These are phyloP conservation scores for Barbus barbus DNA, from an alignment of 2,113 vertebrate genomes.

Conservation along the genomic window DNA sequence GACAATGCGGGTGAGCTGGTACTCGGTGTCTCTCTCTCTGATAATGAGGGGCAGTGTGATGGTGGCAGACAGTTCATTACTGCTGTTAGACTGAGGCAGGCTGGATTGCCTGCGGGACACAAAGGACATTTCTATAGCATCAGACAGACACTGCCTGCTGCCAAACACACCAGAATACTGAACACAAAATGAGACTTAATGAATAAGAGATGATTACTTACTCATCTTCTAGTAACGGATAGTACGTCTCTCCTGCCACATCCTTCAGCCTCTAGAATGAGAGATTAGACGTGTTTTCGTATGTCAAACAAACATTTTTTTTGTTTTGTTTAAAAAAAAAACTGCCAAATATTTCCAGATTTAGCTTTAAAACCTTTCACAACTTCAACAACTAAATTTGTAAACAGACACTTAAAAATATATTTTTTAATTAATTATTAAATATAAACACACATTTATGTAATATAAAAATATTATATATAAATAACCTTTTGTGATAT, in stretches of 20 bases:
- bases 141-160: not conserved
- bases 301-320: not conserved
- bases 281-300: not conserved
- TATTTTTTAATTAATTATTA: too few relatives aligned
- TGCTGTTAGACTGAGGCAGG: constrained; percentile 92
- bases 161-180: constrained; percentile 14
- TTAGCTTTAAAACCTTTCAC: not conserved
- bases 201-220: constrained; percentile 71
- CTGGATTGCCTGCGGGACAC: constrained; percentile 80
- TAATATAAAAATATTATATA: too few relatives aligned
- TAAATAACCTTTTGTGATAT: too few relatives aligned
- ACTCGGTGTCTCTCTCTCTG: constrained; percentile 95
- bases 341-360: not conserved
- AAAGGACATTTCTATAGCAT: not conserved
- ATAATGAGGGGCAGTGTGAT: constrained; percentile 95
- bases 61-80: constrained; percentile 86
- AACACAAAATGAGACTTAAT: constrained; percentile 1
- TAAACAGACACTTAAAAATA: too few relatives aligned
- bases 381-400: not conserved
- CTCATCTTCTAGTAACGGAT: constrained; percentile 95
- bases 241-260: constrained; percentile 94
- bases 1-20: constrained; percentile 93
- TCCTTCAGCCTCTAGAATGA: constrained; percentile 89
- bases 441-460: too few relatives aligned
- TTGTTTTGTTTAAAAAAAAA: too few relatives aligned